These are phyloP conservation scores for Mizuhopecten yessoensis DNA, from an alignment of 1,140 invertebrate genomes.

Conservation along the genomic window DNA sequence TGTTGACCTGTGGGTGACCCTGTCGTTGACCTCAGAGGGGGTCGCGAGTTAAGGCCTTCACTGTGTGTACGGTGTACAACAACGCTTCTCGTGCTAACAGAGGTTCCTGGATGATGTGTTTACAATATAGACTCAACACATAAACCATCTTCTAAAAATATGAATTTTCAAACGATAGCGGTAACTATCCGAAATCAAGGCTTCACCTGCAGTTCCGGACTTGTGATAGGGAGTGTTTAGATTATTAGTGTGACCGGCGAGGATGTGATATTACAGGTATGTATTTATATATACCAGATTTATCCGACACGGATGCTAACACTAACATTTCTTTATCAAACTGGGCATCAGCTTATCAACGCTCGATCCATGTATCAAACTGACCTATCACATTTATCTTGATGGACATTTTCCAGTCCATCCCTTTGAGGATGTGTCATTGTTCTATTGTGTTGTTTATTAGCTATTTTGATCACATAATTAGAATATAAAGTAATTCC, in stretches of 20 bases:
- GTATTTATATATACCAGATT: not conserved
- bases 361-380: not conserved
- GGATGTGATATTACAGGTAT: not conserved
- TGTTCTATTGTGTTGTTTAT: not conserved
- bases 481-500: not conserved
- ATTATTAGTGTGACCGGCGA: not conserved
- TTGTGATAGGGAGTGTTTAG: not conserved
- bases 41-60: not conserved
- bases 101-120: constrained; percentile 2
- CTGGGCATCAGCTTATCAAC: not conserved
- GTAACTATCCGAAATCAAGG: not conserved
- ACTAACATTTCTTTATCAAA: not conserved
- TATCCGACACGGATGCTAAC: not conserved
- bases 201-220: not conserved
- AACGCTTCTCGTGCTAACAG: not conserved
- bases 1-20: constrained; percentile 29
- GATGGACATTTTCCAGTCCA: not conserved
- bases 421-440: not conserved
- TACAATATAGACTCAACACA: not conserved
- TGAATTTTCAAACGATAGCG: not conserved
- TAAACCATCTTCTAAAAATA: not conserved
- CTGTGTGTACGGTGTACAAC: not conserved
- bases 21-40: constrained; percentile 19
- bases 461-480: not conserved
- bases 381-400: not conserved